These are phyloP conservation scores for Chymomyza amoena DNA, from an alignment of 2,888 invertebrate genomes.

Conservation along the genomic window DNA sequence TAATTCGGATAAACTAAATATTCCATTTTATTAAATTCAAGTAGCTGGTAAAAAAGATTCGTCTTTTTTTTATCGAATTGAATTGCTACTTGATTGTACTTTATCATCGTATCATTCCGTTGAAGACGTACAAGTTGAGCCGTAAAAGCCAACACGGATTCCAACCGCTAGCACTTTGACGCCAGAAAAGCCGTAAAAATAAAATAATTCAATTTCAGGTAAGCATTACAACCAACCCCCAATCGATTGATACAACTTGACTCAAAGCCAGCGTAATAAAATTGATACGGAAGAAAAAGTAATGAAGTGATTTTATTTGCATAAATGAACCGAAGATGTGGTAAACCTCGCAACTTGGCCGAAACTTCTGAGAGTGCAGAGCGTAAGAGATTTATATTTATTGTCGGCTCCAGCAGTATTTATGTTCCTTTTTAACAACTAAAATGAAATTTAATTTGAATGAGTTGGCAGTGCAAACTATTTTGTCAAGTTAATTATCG, in stretches of 20 bases:
- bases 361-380: neutral
- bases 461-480: neutral
- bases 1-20: too few relatives aligned
- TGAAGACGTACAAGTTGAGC: neutral
- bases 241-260: neutral
- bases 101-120: neutral
- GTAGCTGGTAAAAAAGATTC: too few relatives aligned
- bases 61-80: conserved; percentile 17
- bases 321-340: neutral
- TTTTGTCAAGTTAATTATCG: too few relatives aligned
- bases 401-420: neutral
- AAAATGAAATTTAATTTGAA: neutral
- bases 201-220: neutral
- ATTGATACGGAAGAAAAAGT: neutral
- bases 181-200: neutral
- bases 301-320: neutral
- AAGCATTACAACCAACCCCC: neutral
- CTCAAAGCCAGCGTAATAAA: neutral
- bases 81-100: conserved; percentile 26
- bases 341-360: neutral
- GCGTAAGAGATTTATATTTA: neutral
- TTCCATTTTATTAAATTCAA: too few relatives aligned
- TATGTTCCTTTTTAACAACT: conserved; percentile 1
- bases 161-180: neutral
- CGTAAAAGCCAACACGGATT: neutral